These are phyloP conservation scores for Drosophila malerkotliana DNA, from an alignment of 1,140 invertebrate species.

Conservation along the genomic window DNA sequence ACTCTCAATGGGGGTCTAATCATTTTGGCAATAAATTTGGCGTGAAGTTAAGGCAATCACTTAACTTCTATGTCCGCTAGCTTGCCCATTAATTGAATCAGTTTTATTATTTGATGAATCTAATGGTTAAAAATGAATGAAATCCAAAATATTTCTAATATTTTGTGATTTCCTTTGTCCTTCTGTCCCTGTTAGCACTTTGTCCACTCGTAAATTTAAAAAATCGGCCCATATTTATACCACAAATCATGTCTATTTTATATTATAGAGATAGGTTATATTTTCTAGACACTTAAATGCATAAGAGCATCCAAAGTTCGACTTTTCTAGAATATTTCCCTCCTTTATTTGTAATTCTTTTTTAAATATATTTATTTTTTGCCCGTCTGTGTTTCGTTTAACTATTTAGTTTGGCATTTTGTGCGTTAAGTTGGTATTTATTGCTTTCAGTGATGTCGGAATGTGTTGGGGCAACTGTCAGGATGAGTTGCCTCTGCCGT, in stretches of 20 bases:
- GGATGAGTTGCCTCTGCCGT: conserved; percentile 59
- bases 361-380: conserved; percentile 11
- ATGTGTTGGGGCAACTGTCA: conserved; percentile 70
- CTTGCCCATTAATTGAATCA: no score
- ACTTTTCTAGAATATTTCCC: background rate
- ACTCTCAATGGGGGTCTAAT: background rate
- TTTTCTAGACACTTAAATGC: no score
- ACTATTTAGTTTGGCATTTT: conserved; percentile 84
- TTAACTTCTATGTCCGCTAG: no score
- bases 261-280: no score
- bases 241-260: no score
- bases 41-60: background rate
- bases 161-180: no score
- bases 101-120: no score
- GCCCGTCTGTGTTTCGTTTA: conserved; percentile 54
- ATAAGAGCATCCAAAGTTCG: background rate
- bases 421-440: conserved; percentile 84
- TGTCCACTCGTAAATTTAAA: no score
- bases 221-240: no score
- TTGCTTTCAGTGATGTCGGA: conserved; percentile 83
- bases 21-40: background rate
- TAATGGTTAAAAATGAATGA: no score
- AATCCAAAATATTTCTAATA: no score
- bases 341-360: conserved; percentile 10
- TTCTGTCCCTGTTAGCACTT: no score